Evolutionary conservation across 2,797 vertebrate genomes (phyloP).

Genomic region (Etheostoma nigrum): DNA sequence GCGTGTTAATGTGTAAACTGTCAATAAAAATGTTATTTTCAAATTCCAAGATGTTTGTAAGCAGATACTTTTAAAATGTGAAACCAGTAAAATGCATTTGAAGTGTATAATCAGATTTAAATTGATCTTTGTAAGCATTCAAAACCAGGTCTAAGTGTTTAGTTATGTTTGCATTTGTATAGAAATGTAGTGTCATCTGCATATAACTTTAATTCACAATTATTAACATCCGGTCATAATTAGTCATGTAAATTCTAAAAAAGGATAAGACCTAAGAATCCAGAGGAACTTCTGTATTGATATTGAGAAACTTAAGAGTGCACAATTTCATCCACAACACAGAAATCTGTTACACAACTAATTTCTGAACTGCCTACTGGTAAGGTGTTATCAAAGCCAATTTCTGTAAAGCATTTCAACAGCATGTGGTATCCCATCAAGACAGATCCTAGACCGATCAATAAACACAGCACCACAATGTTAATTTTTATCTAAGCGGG

Average conservation of each 20-base stretch:
- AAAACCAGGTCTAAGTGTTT: background rate
- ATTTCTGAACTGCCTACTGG: background rate
- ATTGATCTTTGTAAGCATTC: background rate
- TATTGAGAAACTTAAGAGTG: background rate
- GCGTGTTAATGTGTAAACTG: background rate
- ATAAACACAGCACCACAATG: constrained; percentile 16
- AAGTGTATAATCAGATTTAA: background rate
- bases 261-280: background rate
- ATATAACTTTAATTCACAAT: background rate
- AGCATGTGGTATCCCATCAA: background rate
- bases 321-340: background rate
- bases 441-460: constrained; percentile 2
- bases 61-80: background rate
- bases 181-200: background rate
- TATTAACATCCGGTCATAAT: background rate
- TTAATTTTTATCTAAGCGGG: constrained; percentile 23
- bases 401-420: background rate
- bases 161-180: background rate
- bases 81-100: background rate
- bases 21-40: background rate
- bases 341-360: background rate
- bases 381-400: background rate
- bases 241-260: background rate
- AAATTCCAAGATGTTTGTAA: background rate
- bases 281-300: background rate